Conservation (phyloP, 2,113 vertebrate species). For the Spilogale gracilis region DNA sequence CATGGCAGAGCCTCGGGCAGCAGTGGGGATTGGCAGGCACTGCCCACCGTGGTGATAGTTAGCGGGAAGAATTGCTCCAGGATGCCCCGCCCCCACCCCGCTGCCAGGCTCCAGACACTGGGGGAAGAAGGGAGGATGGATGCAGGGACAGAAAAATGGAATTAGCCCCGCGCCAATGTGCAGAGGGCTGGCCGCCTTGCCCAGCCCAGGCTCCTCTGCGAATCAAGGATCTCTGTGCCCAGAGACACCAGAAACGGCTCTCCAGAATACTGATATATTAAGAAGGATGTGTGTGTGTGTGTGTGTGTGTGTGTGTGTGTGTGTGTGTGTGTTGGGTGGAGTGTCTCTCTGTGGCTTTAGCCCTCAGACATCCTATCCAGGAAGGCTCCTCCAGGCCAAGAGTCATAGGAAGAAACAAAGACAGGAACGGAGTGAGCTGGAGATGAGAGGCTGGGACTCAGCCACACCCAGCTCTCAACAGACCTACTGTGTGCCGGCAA, state of each 20-base stretch:
- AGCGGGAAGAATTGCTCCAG: constrained; percentile 75
- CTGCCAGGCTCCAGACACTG: constrained; percentile 77
- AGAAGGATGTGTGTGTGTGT: constrained; percentile 51
- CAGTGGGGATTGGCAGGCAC: constrained; percentile 89
- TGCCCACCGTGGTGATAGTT: constrained; percentile 77
- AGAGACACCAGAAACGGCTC: constrained; percentile 85
- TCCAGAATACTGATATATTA: constrained; percentile 77
- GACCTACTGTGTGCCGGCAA: rapidly evolving
- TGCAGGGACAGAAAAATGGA: constrained; percentile 90
- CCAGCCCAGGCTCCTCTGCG: constrained; percentile 88
- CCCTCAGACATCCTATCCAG: background rate
- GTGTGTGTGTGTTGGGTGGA: background rate
- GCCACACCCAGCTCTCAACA: rapidly evolving
- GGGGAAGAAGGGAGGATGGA: constrained; percentile 52
- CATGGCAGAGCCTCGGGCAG: constrained; percentile 88
- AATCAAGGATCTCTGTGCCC: constrained; percentile 87
- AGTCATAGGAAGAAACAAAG: constrained; percentile 56
- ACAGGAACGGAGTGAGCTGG: background rate
- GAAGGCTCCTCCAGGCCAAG: background rate
- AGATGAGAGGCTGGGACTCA: background rate
- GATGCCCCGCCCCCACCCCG: constrained; percentile 69
- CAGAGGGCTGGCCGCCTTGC: constrained; percentile 82
- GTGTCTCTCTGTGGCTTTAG: background rate
- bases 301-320: background rate
- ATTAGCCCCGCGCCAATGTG: constrained; percentile 90